Evolutionary conservation across 2,113 vertebrate species (phyloP).

Genomic region (Tupaia tana): DNA sequence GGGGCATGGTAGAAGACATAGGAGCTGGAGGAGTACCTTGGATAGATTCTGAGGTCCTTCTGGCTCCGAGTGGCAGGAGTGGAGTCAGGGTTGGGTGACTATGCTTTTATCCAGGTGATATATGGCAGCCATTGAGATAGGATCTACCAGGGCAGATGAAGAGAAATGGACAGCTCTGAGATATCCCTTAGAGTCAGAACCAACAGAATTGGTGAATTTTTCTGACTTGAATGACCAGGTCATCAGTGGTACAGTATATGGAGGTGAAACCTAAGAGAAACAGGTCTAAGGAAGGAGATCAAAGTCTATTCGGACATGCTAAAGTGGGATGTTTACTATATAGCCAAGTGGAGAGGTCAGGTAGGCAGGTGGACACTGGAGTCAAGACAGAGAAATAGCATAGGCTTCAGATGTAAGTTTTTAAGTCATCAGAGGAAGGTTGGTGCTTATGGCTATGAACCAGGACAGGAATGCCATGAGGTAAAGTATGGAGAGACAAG

Average conservation of each 20-base stretch:
- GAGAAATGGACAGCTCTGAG: not conserved
- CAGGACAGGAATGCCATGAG: rapidly evolving
- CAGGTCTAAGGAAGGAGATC: not conserved
- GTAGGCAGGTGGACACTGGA: not conserved
- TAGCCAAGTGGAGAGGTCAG: not conserved
- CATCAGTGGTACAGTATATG: rapidly evolving
- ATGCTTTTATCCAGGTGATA: not conserved
- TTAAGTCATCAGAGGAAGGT: too few relatives aligned
- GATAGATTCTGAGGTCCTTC: not conserved
- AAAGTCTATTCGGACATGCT: not conserved
- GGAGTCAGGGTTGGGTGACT: not conserved
- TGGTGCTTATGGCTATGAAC: not conserved
- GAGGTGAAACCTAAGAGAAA: not conserved
- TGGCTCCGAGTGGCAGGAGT: not conserved
- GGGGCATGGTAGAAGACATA: rapidly evolving
- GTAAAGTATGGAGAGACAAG: not conserved
- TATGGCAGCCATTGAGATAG: not conserved
- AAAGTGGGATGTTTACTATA: too few relatives aligned
- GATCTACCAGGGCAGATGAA: not conserved
- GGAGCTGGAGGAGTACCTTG: rapidly evolving
- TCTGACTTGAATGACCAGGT: not conserved
- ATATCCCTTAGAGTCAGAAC: not conserved
- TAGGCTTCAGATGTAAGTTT: not conserved
- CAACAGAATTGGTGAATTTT: not conserved
- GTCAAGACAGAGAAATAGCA: not conserved